These are phyloP conservation scores for Zophobas atratus DNA, from an alignment of 1,140 invertebrate species.

Conservation along the genomic window DNA sequence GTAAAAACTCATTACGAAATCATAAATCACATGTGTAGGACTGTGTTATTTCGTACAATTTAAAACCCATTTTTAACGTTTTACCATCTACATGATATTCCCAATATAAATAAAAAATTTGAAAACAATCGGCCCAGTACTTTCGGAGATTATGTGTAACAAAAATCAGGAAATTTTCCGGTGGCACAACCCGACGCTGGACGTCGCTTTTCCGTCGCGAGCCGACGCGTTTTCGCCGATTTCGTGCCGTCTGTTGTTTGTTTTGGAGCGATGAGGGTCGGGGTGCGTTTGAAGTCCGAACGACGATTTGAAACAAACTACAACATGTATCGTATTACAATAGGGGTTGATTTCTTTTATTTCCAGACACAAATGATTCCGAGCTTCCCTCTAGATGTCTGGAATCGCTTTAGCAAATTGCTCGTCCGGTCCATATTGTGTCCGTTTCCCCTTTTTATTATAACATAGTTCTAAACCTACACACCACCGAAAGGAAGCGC, in stretches of 20 bases:
- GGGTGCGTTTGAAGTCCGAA: not conserved
- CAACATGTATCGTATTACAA: conserved; percentile 37
- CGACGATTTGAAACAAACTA: conserved; percentile 34
- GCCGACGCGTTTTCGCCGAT: too few relatives aligned
- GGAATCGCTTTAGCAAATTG: conserved; percentile 48
- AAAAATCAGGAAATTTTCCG: too few relatives aligned
- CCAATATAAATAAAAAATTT: too few relatives aligned
- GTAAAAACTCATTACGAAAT: too few relatives aligned
- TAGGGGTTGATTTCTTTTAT: conserved; percentile 39
- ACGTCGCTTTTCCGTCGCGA: too few relatives aligned
- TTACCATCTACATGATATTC: too few relatives aligned
- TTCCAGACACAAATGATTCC: conserved; percentile 38
- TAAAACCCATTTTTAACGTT: too few relatives aligned
- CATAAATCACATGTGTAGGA: too few relatives aligned
- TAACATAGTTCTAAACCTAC: conserved; percentile 45
- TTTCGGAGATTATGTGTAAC: too few relatives aligned
- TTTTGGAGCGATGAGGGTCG: not conserved
- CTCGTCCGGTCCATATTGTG: conserved; percentile 49
- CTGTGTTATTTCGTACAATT: too few relatives aligned
- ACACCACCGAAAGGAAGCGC: conserved; percentile 14
- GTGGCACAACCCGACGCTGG: too few relatives aligned
- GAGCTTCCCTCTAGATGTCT: conserved; percentile 34
- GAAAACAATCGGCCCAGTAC: too few relatives aligned
- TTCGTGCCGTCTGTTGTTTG: not conserved
- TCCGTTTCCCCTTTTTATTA: conserved; percentile 47